A percentile compares a stretch with the other conserved stretches of the same genome.
phyloP scores from a whole-genome alignment of 2,888 invertebrate genomes.

The Arctia plantaginis region DNA sequence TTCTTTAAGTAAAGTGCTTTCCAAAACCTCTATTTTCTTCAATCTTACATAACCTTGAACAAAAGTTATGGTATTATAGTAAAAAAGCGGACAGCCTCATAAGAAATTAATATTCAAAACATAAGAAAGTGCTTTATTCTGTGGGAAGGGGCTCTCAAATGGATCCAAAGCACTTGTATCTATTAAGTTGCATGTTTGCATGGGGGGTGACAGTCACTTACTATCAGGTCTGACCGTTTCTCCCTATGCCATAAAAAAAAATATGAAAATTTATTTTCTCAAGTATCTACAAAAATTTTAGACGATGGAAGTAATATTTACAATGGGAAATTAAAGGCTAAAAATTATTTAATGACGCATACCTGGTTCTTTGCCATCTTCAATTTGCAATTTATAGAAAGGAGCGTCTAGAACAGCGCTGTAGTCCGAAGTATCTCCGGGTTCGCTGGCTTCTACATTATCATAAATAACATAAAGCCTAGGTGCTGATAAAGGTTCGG shows the following conservation, averaged over 20 bases:
- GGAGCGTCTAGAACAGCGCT: conserved; percentile 87
- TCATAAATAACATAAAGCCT: conserved; percentile 90
- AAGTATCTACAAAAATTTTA: neutral
- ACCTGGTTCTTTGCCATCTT: conserved; percentile 83
- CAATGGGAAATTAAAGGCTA: neutral
- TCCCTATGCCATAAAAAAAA: too few species aligned
- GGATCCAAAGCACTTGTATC: too few species aligned
- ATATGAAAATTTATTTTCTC: neutral
- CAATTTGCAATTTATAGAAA: conserved; percentile 88
- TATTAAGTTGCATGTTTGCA: too few species aligned
- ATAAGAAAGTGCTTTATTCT: too few species aligned
- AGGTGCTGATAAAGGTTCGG: conserved; percentile 87
- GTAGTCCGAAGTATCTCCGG: conserved; percentile 87
- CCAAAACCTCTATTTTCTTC: conserved; percentile 82
- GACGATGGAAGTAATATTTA: too few species aligned
- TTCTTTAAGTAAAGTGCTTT: conserved; percentile 75
- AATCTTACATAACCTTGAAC: conserved; percentile 87
- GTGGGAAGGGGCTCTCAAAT: too few species aligned
- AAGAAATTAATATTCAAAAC: neutral
- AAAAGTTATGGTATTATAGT: neutral
- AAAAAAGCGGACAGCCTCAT: neutral
- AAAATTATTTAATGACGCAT: conserved; percentile 14
- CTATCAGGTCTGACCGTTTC: neutral
- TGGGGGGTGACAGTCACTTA: neutral
- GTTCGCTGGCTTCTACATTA: conserved; percentile 90